Evolutionary conservation across 2,797 vertebrate species (phyloP), one percentile per base, ranked within the genome.

Genomic region (Babyrousa celebensis): DNA sequence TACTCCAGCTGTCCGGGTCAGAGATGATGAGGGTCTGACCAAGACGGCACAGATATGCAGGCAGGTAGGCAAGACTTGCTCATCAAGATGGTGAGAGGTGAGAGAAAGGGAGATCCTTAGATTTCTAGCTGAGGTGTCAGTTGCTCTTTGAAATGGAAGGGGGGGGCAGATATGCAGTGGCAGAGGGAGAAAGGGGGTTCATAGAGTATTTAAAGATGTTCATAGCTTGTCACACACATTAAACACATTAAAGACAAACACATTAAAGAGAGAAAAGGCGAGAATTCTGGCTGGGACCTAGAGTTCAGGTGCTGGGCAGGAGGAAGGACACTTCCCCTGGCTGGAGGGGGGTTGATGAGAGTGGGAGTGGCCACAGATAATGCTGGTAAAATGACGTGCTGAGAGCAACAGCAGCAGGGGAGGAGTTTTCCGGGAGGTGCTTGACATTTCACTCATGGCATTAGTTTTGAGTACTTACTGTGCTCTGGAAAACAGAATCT

Each of bases 241-340:
- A 36, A 36, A 36, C 36, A 36, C 36, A 3, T 36, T 36, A 36
- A 43, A 65, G 85, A 18, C 18, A 56, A 8, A 63, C 85, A 20
- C 56, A 90, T 56, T 67, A 77, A 92, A 92, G 54, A 65, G n/a
- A 29, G 12, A 88, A 60, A 90, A 43, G 25, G 62, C 79, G 40
- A 79, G 32, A 65, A 77, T 95, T 91, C 71, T 91, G 85, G 32
- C 18, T 25, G 48, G 74, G 82, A 75, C 56, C 83, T 88, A 29
- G 54, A 90, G 62, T 75, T 71, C 10, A 85, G n/a, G 43, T 29
- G 5, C 60, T 58, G 56, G 74, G 68, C 36, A 71, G 56, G 27
- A 88, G 71, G 63, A 65, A 36, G 20, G 52, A 54, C 0, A n/a
- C 20, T 85, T 91, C 32, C 36, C 48, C 3, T 54, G 75, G 32